Conservation (phyloP, 2,797 vertebrate species). For the Acipenser oxyrinchus region DNA sequence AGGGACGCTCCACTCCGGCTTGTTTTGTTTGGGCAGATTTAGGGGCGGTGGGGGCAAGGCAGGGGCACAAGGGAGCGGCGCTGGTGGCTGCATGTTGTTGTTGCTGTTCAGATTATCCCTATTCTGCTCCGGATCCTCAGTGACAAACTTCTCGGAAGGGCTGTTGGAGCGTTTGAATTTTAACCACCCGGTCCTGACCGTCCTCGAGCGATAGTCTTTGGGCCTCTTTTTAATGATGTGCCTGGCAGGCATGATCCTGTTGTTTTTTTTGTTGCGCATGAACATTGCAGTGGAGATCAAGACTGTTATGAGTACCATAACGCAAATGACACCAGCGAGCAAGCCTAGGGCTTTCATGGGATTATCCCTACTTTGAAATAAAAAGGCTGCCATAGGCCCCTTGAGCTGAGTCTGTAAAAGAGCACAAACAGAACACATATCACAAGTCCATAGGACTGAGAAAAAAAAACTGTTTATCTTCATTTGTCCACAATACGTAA, state of each 20-base stretch:
- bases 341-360: constrained; percentile 85
- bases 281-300: constrained; percentile 87
- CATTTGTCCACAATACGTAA: constrained; percentile 54
- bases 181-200: constrained; percentile 55
- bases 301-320: constrained; percentile 80
- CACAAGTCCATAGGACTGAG: constrained; percentile 61
- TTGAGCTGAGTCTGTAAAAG: constrained; percentile 85
- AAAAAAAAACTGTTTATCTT: constrained; percentile 26
- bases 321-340: constrained; percentile 73
- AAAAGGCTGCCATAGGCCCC: constrained; percentile 86
- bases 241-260: constrained; percentile 74
- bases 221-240: constrained; percentile 74
- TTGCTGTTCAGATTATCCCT: constrained; percentile 46
- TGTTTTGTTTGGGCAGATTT: constrained; percentile 15
- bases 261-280: constrained; percentile 90
- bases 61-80: constrained; percentile 49
- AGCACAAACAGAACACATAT: constrained; percentile 68
- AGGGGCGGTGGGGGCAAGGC: constrained; percentile 55
- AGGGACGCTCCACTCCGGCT: constrained; percentile 55
- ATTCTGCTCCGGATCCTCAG: constrained; percentile 40
- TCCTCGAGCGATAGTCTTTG: constrained; percentile 47
- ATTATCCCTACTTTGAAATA: constrained; percentile 91
- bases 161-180: constrained; percentile 50
- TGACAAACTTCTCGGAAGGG: constrained; percentile 54
- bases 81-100: constrained; percentile 38